Conservation (phyloP, 2,113 vertebrate genomes). For the Gorilla gorilla region DNA sequence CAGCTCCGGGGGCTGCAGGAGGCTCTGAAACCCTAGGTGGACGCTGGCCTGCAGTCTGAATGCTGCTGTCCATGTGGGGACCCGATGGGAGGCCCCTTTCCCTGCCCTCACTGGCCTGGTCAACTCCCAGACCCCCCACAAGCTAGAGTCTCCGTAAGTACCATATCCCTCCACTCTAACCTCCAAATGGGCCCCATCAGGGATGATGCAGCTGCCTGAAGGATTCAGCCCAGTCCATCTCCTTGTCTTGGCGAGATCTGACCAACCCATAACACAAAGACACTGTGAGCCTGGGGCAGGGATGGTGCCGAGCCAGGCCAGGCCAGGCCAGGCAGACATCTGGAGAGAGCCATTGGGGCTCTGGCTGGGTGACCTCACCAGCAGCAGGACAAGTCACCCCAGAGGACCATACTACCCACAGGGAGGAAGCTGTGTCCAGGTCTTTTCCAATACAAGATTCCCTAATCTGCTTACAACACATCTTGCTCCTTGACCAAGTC, state of each 20-base stretch:
- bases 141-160: background rate
- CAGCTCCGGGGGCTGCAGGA: no score
- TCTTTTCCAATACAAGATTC: background rate
- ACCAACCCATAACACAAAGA: background rate
- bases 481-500: background rate
- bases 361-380: background rate
- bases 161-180: fast-evolving
- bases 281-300: background rate
- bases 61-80: background rate
- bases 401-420: background rate
- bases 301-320: fast-evolving
- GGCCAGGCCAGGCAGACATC: background rate
- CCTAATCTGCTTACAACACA: background rate
- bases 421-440: background rate
- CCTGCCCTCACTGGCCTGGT: background rate
- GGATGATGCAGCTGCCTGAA: background rate
- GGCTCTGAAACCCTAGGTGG: background rate
- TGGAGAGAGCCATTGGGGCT: background rate
- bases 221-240: background rate
- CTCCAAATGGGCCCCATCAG: background rate
- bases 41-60: background rate
- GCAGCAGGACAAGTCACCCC: background rate
- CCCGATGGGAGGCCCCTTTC: background rate
- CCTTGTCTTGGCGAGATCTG: background rate
- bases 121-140: no score